Conservation (phyloP, 2,113 vertebrate species). For the Dicerorhinus sumatrensis region DNA sequence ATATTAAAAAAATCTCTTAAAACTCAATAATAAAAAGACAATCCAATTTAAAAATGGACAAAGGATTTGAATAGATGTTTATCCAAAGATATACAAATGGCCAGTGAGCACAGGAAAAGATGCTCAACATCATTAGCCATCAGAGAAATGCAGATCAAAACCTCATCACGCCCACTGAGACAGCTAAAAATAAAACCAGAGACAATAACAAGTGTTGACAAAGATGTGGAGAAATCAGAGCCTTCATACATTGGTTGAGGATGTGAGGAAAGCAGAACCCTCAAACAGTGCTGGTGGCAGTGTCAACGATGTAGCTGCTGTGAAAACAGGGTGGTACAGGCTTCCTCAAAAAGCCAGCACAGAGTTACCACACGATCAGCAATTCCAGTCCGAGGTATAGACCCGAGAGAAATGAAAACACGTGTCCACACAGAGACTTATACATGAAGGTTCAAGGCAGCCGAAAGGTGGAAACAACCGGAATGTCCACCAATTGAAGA, state of each 20-base stretch:
- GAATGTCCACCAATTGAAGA: not conserved
- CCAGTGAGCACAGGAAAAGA: not conserved
- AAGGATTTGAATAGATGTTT: not conserved
- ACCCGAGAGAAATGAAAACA: not conserved
- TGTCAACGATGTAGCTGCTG: not conserved
- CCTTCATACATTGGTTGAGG: not conserved
- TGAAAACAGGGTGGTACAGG: not conserved
- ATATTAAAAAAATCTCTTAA: not conserved
- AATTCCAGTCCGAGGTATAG: not conserved
- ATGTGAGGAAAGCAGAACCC: not conserved
- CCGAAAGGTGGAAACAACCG: not conserved
- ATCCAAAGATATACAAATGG: not conserved
- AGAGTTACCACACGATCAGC: not conserved
- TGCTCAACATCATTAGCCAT: not conserved
- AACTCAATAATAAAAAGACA: slow-evolving; percentile 17
- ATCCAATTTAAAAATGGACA: not conserved
- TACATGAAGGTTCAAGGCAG: not conserved
- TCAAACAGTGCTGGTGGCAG: not conserved
- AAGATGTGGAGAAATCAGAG: not conserved
- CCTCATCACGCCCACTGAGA: not conserved
- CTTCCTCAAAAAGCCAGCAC: not conserved
- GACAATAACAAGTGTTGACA: not conserved
- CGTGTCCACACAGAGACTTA: not conserved
- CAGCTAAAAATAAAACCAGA: not conserved
- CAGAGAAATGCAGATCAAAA: slow-evolving; percentile 34